These are phyloP conservation scores for Brachyhypopomus gauderio DNA, from an alignment of 2,113 vertebrate species.

Conservation along the genomic window DNA sequence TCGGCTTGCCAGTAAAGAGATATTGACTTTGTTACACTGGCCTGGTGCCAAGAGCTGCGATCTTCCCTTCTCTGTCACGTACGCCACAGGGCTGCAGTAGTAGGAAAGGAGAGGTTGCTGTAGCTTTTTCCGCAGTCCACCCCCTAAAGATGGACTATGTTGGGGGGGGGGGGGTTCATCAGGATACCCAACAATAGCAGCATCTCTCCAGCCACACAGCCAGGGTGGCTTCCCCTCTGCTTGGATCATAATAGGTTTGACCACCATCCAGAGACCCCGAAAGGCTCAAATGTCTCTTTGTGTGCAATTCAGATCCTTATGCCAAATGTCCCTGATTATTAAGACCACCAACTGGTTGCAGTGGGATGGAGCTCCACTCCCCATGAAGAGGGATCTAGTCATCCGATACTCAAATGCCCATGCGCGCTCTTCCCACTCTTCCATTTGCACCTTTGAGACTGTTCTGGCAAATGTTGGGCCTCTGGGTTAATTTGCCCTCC, in stretches of 20 bases:
- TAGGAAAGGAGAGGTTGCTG: background rate
- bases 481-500: conserved; percentile 7
- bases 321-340: conserved; percentile 10
- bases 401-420: conserved; percentile 13
- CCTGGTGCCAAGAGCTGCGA: background rate
- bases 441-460: background rate
- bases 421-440: background rate
- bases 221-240: conserved; percentile 64
- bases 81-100: background rate
- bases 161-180: conserved; percentile 22
- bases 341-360: conserved; percentile 28
- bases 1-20: background rate
- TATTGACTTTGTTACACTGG: background rate
- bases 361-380: conserved; percentile 20
- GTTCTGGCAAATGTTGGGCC: background rate
- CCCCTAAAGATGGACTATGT: background rate
- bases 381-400: conserved; percentile 19
- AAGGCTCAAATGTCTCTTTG: conserved; percentile 44
- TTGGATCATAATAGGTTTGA: conserved; percentile 60
- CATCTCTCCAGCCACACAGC: conserved; percentile 62
- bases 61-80: background rate
- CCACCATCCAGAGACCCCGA: conserved; percentile 44
- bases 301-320: conserved; percentile 40
- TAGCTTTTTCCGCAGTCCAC: background rate
- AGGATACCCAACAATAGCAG: conserved; percentile 60